These are phyloP conservation scores for Cnemophilus loriae DNA, from an alignment of 2,113 vertebrate species.

Conservation along the genomic window DNA sequence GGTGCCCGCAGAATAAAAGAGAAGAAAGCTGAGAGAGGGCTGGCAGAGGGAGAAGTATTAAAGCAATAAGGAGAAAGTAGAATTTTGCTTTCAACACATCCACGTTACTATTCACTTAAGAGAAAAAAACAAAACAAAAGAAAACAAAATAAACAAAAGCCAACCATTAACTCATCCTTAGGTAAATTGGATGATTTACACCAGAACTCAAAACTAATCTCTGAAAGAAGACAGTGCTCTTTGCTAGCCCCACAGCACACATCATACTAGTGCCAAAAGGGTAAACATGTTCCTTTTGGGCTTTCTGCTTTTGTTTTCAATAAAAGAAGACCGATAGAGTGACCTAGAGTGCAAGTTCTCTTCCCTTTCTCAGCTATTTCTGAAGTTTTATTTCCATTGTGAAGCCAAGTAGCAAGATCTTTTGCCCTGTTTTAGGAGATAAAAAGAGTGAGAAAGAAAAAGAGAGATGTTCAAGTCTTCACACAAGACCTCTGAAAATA, in stretches of 20 bases:
- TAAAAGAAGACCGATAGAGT: background rate
- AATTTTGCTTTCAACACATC: background rate
- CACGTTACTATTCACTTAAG: background rate
- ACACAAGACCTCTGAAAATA: background rate
- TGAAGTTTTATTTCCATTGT: background rate
- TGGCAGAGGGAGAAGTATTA: background rate
- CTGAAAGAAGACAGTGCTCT: background rate
- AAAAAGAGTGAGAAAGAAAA: background rate
- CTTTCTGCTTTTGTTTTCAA: background rate
- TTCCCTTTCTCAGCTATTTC: background rate
- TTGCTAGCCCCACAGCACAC: background rate
- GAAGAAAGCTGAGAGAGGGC: background rate
- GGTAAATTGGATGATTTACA: background rate
- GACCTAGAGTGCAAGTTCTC: background rate
- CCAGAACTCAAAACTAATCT: background rate
- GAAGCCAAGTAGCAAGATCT: background rate
- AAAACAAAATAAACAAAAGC: background rate
- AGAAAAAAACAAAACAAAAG: background rate
- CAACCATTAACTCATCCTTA: background rate
- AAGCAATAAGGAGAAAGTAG: background rate
- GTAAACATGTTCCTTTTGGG: background rate
- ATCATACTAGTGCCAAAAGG: background rate
- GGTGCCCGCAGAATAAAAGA: background rate
- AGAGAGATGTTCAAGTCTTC: background rate
- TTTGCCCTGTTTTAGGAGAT: background rate